Evolutionary conservation across 2,113 vertebrate species (phyloP).

Genomic region (Coptodon rendalli): DNA sequence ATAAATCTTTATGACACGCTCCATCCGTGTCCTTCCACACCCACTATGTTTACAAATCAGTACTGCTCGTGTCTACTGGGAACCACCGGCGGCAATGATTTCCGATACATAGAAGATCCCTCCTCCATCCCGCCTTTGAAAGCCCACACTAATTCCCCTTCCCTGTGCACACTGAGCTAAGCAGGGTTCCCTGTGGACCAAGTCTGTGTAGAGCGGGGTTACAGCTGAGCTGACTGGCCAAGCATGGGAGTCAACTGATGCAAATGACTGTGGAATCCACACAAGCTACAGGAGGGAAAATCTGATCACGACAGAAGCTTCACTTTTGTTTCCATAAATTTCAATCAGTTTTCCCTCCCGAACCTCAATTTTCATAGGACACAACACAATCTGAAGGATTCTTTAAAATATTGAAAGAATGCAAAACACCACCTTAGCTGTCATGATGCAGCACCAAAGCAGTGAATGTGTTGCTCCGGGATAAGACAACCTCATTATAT

Average conservation of each 20-base stretch:
- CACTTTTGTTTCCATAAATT: not conserved
- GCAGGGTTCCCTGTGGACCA: conserved; percentile 47
- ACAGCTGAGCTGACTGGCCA: conserved; percentile 35
- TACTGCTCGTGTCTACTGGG: conserved; percentile 24
- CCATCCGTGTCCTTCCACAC: conserved; percentile 11
- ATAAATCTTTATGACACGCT: conserved; percentile 21
- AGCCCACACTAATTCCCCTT: conserved; percentile 56
- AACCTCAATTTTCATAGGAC: not conserved
- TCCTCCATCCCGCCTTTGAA: conserved; percentile 51
- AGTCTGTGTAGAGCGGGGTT: conserved; percentile 24
- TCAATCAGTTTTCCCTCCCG: not conserved
- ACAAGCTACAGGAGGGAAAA: not conserved
- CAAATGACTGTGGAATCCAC: conserved; percentile 37
- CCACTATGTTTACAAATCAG: conserved; percentile 50
- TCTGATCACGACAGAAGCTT: not conserved
- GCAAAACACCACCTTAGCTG: not conserved
- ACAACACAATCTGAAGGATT: not conserved
- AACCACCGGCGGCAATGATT: conserved; percentile 52
- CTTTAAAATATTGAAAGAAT: not conserved
- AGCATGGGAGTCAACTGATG: conserved; percentile 50
- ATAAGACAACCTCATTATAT: conserved; percentile 32
- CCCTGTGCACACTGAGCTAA: conserved; percentile 45
- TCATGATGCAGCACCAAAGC: not conserved
- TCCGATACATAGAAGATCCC: conserved; percentile 55
- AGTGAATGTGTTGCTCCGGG: not conserved